These are phyloP conservation scores for Goniozus legneri DNA, from an alignment of 1,140 invertebrate genomes.

Conservation along the genomic window DNA sequence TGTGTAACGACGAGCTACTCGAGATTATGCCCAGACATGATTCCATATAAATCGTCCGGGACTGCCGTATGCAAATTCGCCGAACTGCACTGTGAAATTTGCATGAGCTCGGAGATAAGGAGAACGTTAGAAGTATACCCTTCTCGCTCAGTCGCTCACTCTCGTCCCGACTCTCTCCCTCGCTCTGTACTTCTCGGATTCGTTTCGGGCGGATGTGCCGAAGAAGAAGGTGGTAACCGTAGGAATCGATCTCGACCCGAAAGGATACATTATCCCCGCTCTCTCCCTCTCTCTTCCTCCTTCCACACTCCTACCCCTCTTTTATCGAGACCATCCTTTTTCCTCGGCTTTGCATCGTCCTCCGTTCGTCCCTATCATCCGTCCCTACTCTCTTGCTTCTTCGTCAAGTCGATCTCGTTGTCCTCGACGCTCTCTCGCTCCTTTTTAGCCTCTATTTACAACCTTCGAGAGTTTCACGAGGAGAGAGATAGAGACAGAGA, in stretches of 20 bases:
- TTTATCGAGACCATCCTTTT: too few relatives aligned
- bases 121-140: constrained; percentile 35
- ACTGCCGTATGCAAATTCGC: constrained; percentile 39
- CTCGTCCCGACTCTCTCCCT: too few relatives aligned
- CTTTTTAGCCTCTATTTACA: too few relatives aligned
- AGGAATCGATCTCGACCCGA: background rate
- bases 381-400: too few relatives aligned
- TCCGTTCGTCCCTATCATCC: too few relatives aligned
- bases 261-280: constrained; percentile 7
- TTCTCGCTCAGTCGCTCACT: too few relatives aligned
- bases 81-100: constrained; percentile 43
- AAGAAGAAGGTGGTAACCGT: background rate
- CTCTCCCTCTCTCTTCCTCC: constrained; percentile 14
- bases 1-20: constrained; percentile 23
- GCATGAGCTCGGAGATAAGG: constrained; percentile 46
- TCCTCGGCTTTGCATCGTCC: too few relatives aligned
- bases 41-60: constrained; percentile 34
- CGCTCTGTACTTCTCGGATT: constrained; percentile 16
- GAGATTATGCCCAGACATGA: constrained; percentile 43
- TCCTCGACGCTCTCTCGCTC: too few relatives aligned
- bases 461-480: too few relatives aligned
- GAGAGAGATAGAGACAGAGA: too few relatives aligned
- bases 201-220: constrained; percentile 15
- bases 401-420: too few relatives aligned
- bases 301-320: background rate